Base-by-base conservation (phyloP, 2,113 vertebrate species). In the Amblyopsis rosae region DNA sequence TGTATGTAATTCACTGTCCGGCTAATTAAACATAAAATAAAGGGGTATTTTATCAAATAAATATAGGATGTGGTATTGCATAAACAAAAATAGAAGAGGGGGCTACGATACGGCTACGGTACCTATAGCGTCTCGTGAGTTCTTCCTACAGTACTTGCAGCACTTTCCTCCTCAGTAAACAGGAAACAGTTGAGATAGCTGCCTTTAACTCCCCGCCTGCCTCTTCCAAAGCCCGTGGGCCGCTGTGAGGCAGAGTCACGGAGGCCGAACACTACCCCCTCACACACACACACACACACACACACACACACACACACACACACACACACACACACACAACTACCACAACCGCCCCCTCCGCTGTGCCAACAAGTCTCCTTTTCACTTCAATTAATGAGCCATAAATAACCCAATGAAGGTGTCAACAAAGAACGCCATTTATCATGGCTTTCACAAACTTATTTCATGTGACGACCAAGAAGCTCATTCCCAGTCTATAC, bases 381-480 rank as follows among this genome's bases (percentile, higher is more conserved):
- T 95, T 95, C 65, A 87, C 93, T 96, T 96, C 96, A 96, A 96
- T 96, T 98, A 98, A 97, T 95, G 96, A 98, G 95, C 96, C 96
- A 98, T 96, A 98, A 98, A 98, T 98, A 98, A 97, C 95, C 94
- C 92, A 92, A 96, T 96, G 95, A 98, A 96, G 95, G 96, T 96
- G 95, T 98, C 95, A 97, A 95, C 95, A 94, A 94, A 93, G 94
- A 94, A 90, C 83, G 85, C 92, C 93, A 98, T 98, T 97, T 94
- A 97, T 98, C 96, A 96, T 87, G 89, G 90, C 94, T 93, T 95
- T 95, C 96, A 96, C 90, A 85, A 85, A 85, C 92, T 84, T 54
- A 19, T 91, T 94, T 91, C 92, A 91, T 77, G 74, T 89, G 91
- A 93, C 83, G 90, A 91, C 26, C 26, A 26, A 90, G 91, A 89